Percentiles rank a stretch among this genome's conserved stretches.
phyloP scores from a whole-genome alignment of 2,797 vertebrate genomes.

The Podarcis lilfordi region DNA sequence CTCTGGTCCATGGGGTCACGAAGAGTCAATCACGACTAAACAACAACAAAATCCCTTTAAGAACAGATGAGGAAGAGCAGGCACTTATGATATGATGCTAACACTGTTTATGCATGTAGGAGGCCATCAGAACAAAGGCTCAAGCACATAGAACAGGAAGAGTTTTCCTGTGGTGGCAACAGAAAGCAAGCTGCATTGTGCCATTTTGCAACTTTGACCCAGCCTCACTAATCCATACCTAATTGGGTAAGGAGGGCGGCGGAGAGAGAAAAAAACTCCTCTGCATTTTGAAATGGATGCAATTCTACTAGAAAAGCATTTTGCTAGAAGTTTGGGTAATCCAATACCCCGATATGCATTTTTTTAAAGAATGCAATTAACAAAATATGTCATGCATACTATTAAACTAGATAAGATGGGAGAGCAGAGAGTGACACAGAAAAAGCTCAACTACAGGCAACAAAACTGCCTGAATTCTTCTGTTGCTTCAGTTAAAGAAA shows the following conservation, averaged over 20 bases:
- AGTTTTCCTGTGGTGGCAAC: too few relatives aligned
- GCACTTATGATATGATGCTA: neutral
- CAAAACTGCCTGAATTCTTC: neutral
- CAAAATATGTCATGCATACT: constrained; percentile 12
- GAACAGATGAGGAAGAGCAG: too few relatives aligned
- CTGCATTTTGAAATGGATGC: constrained; percentile 21
- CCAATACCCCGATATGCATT: neutral
- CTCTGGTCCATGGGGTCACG: too few relatives aligned
- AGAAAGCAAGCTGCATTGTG: neutral
- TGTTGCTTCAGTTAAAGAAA: neutral
- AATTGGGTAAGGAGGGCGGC: neutral
- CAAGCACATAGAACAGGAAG: neutral
- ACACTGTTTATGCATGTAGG: neutral
- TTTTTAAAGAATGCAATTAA: neutral
- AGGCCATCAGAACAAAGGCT: neutral
- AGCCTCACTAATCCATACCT: neutral
- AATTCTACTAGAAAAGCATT: neutral
- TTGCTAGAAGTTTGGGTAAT: neutral
- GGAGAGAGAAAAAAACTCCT: neutral
- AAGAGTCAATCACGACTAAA: too few relatives aligned
- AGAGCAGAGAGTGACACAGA: neutral
- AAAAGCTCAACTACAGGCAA: constrained; percentile 15
- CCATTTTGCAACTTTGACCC: neutral
- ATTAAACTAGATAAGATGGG: constrained; percentile 16
- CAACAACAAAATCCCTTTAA: neutral